Evolutionary conservation across 2,113 vertebrate genomes (phyloP).

Genomic region (Nothocercus julius): DNA sequence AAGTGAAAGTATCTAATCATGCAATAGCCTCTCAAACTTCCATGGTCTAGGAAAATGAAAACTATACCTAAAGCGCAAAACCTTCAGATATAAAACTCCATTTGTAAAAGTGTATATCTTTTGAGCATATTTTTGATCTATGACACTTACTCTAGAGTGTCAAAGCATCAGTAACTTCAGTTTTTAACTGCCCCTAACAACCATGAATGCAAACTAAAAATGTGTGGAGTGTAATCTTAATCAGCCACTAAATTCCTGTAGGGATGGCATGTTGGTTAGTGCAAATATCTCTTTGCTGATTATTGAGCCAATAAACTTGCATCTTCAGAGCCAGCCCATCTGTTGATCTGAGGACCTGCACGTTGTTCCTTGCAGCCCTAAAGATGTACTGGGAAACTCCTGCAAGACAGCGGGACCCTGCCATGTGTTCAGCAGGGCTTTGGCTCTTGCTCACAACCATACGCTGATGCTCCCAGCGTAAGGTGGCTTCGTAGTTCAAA

Average conservation of each 20-base stretch:
- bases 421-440: not conserved
- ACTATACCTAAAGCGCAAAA: not conserved
- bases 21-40: not conserved
- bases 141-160: not conserved
- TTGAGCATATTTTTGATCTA: not conserved
- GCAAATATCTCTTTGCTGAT: not conserved
- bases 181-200: not conserved
- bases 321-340: not conserved
- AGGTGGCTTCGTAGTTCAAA: not conserved
- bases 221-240: not conserved
- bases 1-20: not conserved
- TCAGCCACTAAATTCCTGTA: not conserved
- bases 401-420: not conserved
- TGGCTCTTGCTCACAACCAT: not conserved
- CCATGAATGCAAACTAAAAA: not conserved
- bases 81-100: not conserved
- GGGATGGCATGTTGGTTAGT: not conserved
- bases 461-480: not conserved
- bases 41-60: not conserved
- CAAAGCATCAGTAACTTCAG: not conserved
- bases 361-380: not conserved
- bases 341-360: not conserved
- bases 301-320: not conserved
- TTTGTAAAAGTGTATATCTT: not conserved
- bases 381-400: not conserved